Evolutionary conservation across 2,113 vertebrate genomes (phyloP).

Genomic region (zebrafish (Danio rerio)): DNA sequence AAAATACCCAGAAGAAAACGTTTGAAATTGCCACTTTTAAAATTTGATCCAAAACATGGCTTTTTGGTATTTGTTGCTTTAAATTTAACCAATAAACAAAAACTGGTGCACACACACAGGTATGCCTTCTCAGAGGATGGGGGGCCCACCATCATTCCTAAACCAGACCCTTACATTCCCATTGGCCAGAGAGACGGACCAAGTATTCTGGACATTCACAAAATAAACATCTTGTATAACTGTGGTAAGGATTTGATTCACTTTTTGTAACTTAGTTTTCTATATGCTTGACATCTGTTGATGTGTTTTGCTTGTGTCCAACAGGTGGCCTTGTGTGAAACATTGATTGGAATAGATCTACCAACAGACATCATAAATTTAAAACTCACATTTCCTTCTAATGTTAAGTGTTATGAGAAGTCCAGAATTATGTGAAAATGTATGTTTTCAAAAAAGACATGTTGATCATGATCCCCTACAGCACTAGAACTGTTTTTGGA

Average conservation of each 20-base stretch:
- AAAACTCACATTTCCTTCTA: background rate
- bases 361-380: background rate
- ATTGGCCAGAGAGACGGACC: constrained; percentile 57
- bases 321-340: constrained; percentile 52
- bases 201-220: constrained; percentile 53
- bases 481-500: background rate
- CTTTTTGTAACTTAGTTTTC: background rate
- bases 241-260: constrained; percentile 30
- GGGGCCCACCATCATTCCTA: constrained; percentile 53
- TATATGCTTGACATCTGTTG: background rate
- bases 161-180: constrained; percentile 54
- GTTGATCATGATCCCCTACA: background rate
- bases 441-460: background rate
- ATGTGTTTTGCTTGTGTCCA: background rate
- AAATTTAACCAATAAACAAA: background rate
- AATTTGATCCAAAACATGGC: no score
- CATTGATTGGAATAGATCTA: background rate
- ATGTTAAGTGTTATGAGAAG: background rate
- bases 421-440: background rate
- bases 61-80: background rate
- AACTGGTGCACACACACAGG: constrained; percentile 12
- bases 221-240: constrained; percentile 56
- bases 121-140: constrained; percentile 58
- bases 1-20: no score
- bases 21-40: no score